Conservation (phyloP, 2,113 vertebrate species). For the Cyrtonyx montezumae region DNA sequence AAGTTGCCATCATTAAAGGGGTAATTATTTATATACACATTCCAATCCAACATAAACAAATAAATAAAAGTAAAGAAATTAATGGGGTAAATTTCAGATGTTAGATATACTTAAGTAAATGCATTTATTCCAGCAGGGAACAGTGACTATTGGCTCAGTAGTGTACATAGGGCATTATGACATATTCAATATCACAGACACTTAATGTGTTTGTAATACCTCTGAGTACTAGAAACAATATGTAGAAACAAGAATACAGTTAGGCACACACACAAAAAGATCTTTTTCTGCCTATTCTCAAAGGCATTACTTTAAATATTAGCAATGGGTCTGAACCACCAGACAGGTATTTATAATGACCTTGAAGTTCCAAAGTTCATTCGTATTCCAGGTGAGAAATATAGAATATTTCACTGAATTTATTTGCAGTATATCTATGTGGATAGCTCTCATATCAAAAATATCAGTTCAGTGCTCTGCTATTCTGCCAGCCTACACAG, state of each 20-base stretch:
- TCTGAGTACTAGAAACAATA: neutral
- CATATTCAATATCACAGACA: neutral
- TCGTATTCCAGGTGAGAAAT: neutral
- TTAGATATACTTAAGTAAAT: conserved; percentile 12
- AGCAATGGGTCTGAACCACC: neutral
- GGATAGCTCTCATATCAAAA: neutral
- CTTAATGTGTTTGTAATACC: neutral
- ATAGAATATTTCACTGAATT: neutral
- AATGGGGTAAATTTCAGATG: conserved; percentile 44
- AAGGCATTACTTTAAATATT: neutral
- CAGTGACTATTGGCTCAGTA: neutral
- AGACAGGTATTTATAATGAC: neutral
- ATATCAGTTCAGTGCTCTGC: neutral
- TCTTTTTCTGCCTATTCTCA: neutral
- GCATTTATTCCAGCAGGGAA: neutral
- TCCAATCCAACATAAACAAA: conserved; percentile 42
- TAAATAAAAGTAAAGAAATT: conserved; percentile 48
- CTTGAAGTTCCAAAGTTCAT: neutral
- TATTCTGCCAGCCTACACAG: neutral
- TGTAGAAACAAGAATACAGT: neutral
- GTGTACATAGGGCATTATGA: neutral
- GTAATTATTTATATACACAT: conserved; percentile 19
- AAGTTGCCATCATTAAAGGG: conserved; percentile 59
- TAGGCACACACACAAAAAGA: neutral
- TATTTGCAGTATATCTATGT: neutral